Percentiles rank a stretch among this genome's conserved stretches.
These are phyloP conservation scores for Anthrax anthrax DNA, from an alignment of 2,888 invertebrate genomes.

Conservation along the genomic window DNA sequence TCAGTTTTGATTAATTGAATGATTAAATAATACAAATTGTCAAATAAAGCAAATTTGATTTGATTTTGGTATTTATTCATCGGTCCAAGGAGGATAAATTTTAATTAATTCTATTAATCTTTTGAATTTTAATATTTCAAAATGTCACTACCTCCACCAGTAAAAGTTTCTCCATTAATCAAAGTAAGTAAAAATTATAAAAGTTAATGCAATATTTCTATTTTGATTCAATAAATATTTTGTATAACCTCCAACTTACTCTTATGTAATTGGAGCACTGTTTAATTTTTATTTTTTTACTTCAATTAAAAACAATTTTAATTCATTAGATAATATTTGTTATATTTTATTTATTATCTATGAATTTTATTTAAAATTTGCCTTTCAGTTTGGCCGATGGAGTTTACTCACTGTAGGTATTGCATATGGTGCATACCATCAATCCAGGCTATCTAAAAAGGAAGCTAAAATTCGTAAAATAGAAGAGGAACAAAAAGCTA, in stretches of 20 bases:
- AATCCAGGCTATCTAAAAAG: slow-evolving; percentile 50
- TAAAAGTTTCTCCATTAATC: slow-evolving; percentile 68
- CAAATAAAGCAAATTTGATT: no score
- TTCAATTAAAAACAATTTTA: background rate
- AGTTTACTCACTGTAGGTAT: slow-evolving; percentile 57
- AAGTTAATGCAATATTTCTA: background rate
- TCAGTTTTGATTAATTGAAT: no score
- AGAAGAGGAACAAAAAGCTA: slow-evolving; percentile 49
- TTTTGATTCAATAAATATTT: background rate
- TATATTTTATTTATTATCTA: background rate
- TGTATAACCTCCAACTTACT: background rate
- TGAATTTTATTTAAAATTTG: background rate
- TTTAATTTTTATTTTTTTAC: background rate
- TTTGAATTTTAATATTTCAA: background rate
- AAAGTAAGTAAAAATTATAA: slow-evolving; percentile 41
- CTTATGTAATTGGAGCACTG: background rate
- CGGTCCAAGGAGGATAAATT: no score
- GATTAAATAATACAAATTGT: no score
- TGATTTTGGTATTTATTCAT: no score
- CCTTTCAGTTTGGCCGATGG: slow-evolving; percentile 64
- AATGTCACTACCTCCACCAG: slow-evolving; percentile 43
- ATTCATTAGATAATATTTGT: background rate
- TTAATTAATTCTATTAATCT: no score
- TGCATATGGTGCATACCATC: slow-evolving; percentile 59
- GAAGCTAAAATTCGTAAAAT: slow-evolving; percentile 50